Evolutionary conservation across 1,140 invertebrate genomes (phyloP).

Genomic region (Akabosia matsudoensis): DNA sequence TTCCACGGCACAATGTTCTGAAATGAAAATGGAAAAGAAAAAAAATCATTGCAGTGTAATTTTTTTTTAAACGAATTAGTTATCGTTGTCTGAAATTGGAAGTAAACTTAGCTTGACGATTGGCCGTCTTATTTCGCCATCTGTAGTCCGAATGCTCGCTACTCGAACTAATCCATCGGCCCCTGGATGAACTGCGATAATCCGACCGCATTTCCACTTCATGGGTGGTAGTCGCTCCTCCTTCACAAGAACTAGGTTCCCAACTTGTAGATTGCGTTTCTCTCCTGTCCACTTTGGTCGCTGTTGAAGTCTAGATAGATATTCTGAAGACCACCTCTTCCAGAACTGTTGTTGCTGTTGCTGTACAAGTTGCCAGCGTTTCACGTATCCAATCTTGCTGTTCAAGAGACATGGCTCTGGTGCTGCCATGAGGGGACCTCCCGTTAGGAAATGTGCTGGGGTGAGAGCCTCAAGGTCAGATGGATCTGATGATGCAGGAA

Average conservation of each 20-base stretch:
- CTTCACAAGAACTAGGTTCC: slow-evolving; percentile 43
- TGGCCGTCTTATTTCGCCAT: not conserved
- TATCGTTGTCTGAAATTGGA: not conserved
- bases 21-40: no score
- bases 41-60: no score
- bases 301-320: not conserved
- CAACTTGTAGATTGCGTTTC: slow-evolving; percentile 18
- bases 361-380: slow-evolving; percentile 19
- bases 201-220: slow-evolving; percentile 48
- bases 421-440: not conserved
- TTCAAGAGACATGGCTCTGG: not conserved
- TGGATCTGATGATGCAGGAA: slow-evolving; percentile 43
- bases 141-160: slow-evolving; percentile 19
- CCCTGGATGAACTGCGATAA: slow-evolving; percentile 47
- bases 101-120: not conserved
- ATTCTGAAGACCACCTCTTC: no score
- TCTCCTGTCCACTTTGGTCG: slow-evolving; percentile 13
- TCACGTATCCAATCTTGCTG: not conserved
- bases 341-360: not conserved
- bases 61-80: no score
- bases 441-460: slow-evolving; percentile 36
- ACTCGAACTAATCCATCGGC: slow-evolving; percentile 45
- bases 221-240: slow-evolving; percentile 47
- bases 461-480: slow-evolving; percentile 47
- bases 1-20: no score